Conservation (phyloP, 1,140 invertebrate genomes). For the Phthorimaea operculella region DNA sequence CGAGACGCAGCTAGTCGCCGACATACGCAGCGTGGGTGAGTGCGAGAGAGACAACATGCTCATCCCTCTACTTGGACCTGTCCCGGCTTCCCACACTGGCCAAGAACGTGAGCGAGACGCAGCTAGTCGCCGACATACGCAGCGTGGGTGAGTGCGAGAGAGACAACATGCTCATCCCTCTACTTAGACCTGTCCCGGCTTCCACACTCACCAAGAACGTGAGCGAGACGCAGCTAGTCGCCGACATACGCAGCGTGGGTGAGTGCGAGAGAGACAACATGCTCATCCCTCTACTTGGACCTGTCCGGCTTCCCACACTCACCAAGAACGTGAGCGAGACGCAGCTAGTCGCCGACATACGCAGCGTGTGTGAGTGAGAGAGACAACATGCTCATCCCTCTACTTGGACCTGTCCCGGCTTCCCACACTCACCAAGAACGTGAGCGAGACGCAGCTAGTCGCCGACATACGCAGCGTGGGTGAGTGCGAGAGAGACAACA, state of each 20-base stretch:
- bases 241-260: slow-evolving; percentile 61
- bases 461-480: slow-evolving; percentile 62
- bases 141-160: slow-evolving; percentile 46
- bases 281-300: slow-evolving; percentile 54
- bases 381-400: slow-evolving; percentile 34
- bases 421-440: slow-evolving; percentile 68
- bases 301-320: slow-evolving; percentile 60
- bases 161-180: slow-evolving; percentile 32
- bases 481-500: slow-evolving; percentile 19
- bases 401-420: slow-evolving; percentile 58
- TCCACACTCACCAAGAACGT: slow-evolving; percentile 68
- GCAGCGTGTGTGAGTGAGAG: slow-evolving; percentile 49
- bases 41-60: slow-evolving; percentile 14
- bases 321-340: slow-evolving; percentile 71
- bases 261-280: slow-evolving; percentile 16
- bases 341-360: slow-evolving; percentile 66
- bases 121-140: slow-evolving; percentile 65
- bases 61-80: slow-evolving; percentile 55
- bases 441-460: slow-evolving; percentile 70
- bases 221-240: slow-evolving; percentile 70
- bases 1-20: slow-evolving; percentile 69
- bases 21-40: slow-evolving; percentile 58
- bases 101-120: slow-evolving; percentile 70
- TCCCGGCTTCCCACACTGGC: slow-evolving; percentile 64
- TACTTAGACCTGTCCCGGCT: slow-evolving; percentile 58